Base-by-base conservation (phyloP, 2,888 invertebrate genomes). In the Macrophya alboannulata region DNA sequence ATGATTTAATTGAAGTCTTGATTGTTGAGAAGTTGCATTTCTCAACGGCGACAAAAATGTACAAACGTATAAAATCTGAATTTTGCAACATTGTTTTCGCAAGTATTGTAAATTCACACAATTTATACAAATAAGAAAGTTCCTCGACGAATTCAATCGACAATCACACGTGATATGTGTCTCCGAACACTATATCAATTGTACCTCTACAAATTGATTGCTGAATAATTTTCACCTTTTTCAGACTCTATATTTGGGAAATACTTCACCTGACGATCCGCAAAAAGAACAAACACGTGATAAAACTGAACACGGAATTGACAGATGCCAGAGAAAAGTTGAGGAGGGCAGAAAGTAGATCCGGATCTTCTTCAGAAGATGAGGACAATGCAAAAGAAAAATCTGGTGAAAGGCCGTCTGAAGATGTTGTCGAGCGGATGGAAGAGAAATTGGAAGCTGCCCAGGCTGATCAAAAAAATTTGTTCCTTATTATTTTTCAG, bases 401-500 rank as follows among this genome's bases (percentile, higher is more conserved):
- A 45, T 94, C 94, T 82, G 94, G 94, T 12, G 96, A 96, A 88
- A 95, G 96, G 88, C 96, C 97, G 0, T 96, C 96, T 0, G 97
- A 97, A 90, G 97, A 99, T 95, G 97, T 97, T 91, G 97, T 99
- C 1, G 99, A 99, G 92, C 96, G 98, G 85, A 98, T 99, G 98
- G 99, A 99, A 93, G 99, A 99, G 93, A 97, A 97, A 86, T 94
- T 99, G 86, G 99, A 99, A 94, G 97, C 97, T 3, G 98, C 98
- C 0, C 98, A 99, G 94, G 98, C 98, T 88, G 99, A 99, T 94
- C 99, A 99, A 94, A 99, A 99, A 94, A 98, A 99, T 92, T 95
- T 99, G 87, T 99, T 99, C 94, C 96, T 99, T 87, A 99, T 99
- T 93, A 98, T 99, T 90, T 99, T 99, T 94, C 99, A 99, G 95